phyloP scores from a whole-genome alignment of 2,113 vertebrate genomes.

The Crotophaga sulcirostris region DNA sequence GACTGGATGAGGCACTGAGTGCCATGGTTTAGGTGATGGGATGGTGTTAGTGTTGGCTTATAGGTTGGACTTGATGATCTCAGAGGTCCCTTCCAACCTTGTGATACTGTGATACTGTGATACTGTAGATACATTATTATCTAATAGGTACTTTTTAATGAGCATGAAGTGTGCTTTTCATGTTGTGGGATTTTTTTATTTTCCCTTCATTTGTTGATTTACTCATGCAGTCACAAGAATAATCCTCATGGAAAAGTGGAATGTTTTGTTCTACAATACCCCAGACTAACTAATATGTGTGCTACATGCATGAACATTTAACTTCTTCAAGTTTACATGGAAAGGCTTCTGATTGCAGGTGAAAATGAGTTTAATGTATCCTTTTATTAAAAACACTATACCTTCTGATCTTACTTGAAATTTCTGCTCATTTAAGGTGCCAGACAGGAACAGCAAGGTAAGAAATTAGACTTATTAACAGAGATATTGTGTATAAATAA shows the following conservation, averaged over 20 bases:
- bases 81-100: too few species aligned
- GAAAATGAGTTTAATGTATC: conserved; percentile 5
- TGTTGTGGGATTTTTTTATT: not conserved
- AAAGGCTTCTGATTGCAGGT: not conserved
- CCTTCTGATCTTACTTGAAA: not conserved
- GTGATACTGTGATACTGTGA: too few species aligned
- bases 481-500: not conserved
- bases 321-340: not conserved
- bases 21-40: too few species aligned
- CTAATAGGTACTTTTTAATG: not conserved
- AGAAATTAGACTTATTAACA: not conserved
- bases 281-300: not conserved
- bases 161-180: not conserved
- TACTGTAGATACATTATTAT: not conserved
- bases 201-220: not conserved
- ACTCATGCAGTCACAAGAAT: not conserved
- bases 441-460: not conserved
- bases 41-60: too few species aligned
- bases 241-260: not conserved
- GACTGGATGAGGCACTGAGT: too few species aligned
- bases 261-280: not conserved
- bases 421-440: conserved; percentile 11
- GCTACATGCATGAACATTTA: not conserved
- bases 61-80: too few species aligned
- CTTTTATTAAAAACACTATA: not conserved